Conservation (phyloP, 1,140 invertebrate genomes). For the Cyrtorhinus lividipennis region DNA sequence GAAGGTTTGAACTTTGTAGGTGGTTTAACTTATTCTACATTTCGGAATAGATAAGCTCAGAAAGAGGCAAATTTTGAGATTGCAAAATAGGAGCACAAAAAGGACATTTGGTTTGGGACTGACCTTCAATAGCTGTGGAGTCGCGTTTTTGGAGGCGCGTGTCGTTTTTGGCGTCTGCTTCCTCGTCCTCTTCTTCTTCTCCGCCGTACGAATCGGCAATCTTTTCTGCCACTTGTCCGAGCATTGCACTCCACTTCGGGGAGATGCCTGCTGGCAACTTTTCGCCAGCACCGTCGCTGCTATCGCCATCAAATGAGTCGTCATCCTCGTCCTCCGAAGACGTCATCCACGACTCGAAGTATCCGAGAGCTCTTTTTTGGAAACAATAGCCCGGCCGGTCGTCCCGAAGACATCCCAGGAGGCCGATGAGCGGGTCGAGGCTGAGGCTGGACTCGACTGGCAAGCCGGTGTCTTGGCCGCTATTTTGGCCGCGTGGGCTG, state of each 20-base stretch:
- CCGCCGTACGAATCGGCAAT: conserved; percentile 11
- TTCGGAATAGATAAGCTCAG: too few species aligned
- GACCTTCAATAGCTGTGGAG: not conserved
- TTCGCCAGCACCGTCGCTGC: not conserved
- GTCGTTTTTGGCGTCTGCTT: not conserved
- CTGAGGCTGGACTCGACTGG: conserved; percentile 1
- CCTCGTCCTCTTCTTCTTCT: conserved; percentile 13
- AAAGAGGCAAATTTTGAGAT: too few species aligned
- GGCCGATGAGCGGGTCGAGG: conserved; percentile 13
- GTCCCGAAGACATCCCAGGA: conserved; percentile 11
- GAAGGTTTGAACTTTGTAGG: too few species aligned
- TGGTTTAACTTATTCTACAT: too few species aligned
- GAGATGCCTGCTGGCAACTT: not conserved
- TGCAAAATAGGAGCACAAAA: too few species aligned
- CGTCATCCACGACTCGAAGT: conserved; percentile 17
- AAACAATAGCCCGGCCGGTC: conserved; percentile 14
- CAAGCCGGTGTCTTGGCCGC: not conserved
- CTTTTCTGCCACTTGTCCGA: conserved; percentile 12
- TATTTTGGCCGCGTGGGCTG: too few species aligned
- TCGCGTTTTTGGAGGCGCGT: not conserved
- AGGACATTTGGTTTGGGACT: too few species aligned
- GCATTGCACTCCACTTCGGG: conserved; percentile 12
- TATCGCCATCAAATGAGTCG: not conserved
- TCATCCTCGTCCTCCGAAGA: not conserved
- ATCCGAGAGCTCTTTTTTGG: conserved; percentile 12